Evolutionary conservation across 2,888 invertebrate species (phyloP).

Genomic region (Baccha elongata): DNA sequence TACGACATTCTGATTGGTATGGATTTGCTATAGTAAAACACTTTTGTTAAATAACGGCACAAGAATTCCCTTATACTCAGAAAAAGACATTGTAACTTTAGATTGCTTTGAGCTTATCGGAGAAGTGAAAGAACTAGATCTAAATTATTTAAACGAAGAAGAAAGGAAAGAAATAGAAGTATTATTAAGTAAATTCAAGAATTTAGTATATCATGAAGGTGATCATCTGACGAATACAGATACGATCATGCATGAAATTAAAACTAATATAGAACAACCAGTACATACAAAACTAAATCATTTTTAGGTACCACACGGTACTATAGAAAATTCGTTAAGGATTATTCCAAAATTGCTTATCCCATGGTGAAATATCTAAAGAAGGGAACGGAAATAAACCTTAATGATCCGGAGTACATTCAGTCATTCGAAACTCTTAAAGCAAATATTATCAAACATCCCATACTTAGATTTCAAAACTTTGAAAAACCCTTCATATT

Average conservation of each 20-base stretch:
- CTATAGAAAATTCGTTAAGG: background rate
- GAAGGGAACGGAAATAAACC: background rate
- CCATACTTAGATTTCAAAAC: background rate
- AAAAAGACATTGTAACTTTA: background rate
- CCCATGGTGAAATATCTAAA: background rate
- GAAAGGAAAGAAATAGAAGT: background rate
- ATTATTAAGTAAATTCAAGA: constrained; percentile 6
- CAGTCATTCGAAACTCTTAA: background rate
- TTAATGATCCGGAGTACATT: background rate
- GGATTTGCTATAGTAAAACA: constrained; percentile 9
- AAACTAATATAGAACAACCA: constrained; percentile 20
- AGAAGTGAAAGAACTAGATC: constrained; percentile 5
- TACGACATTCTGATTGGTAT: constrained; percentile 32
- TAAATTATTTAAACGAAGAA: constrained; percentile 21
- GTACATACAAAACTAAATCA: constrained; percentile 10
- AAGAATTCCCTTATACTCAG: constrained; percentile 6
- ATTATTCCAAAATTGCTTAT: background rate
- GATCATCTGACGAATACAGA: constrained; percentile 38
- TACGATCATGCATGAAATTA: constrained; percentile 22
- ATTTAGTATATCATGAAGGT: constrained; percentile 25
- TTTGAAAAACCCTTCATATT: background rate
- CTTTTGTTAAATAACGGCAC: constrained; percentile 9
- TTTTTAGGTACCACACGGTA: background rate
- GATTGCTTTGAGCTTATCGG: constrained; percentile 16
- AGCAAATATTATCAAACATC: background rate